Conservation (phyloP, 1,140 invertebrate species). For the Orchestia grillus region DNA sequence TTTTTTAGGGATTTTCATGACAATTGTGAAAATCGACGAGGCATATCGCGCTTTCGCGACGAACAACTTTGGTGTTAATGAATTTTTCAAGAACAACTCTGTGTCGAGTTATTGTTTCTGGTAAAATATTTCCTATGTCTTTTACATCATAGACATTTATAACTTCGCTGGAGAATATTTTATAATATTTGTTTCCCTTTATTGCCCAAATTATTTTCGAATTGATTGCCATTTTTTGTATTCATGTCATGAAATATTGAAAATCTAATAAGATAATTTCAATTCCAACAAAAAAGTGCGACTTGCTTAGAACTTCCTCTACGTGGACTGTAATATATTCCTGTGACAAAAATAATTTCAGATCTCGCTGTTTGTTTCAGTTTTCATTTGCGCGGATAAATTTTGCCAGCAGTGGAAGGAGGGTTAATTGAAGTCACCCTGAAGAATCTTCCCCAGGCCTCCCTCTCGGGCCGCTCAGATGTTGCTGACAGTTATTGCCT, state of each 20-base stretch:
- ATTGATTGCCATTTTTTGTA: too few species aligned
- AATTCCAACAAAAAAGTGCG: not conserved
- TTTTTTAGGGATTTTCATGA: too few species aligned
- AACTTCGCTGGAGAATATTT: too few species aligned
- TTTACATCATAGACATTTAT: too few species aligned
- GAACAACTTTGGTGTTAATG: too few species aligned
- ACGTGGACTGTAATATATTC: not conserved
- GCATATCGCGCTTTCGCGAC: too few species aligned
- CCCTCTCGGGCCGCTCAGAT: constrained; percentile 3
- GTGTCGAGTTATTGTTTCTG: too few species aligned
- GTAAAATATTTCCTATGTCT: too few species aligned
- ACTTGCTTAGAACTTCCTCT: not conserved
- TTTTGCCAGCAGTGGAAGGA: not conserved
- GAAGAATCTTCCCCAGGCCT: not conserved
- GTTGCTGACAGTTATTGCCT: constrained; percentile 45
- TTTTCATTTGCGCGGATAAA: not conserved
- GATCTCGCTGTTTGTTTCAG: not conserved
- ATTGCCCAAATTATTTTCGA: too few species aligned
- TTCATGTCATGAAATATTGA: not conserved
- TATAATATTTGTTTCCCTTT: too few species aligned
- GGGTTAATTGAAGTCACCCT: not conserved
- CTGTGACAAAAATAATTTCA: not conserved
- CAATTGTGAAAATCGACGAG: too few species aligned
- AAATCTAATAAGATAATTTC: not conserved
- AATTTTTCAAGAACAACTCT: too few species aligned